These are phyloP conservation scores for Artibeus lituratus DNA, from an alignment of 2,797 vertebrate genomes.

Conservation along the genomic window DNA sequence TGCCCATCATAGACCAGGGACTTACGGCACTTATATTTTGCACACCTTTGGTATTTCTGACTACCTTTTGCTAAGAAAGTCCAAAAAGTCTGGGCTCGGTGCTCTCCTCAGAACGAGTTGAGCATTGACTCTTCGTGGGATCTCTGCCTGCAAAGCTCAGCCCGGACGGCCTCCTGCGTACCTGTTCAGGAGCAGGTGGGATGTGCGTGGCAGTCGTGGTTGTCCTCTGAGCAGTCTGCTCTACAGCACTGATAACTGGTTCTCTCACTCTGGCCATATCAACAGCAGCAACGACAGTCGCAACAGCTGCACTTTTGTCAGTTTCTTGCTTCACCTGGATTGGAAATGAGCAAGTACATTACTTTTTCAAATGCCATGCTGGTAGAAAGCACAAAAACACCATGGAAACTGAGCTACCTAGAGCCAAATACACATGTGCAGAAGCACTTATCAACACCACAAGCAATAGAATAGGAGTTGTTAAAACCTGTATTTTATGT, in stretches of 20 bases:
- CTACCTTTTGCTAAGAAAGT: not conserved
- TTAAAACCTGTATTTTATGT: not conserved
- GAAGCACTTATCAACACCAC: not conserved
- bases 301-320: constrained; percentile 86
- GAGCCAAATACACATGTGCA: not conserved
- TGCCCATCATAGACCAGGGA: not conserved
- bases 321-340: constrained; percentile 83
- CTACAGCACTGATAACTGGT: constrained; percentile 82
- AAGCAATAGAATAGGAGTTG: not conserved
- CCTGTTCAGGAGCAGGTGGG: constrained; percentile 86
- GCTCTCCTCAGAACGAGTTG: not conserved
- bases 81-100: not conserved
- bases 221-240: constrained; percentile 85
- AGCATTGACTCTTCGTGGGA: accelerated
- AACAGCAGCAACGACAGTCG: constrained; percentile 87
- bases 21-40: not conserved
- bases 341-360: constrained; percentile 63
- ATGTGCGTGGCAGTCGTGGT: constrained; percentile 81
- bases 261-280: constrained; percentile 88
- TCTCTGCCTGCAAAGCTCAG: accelerated
- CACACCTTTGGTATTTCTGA: not conserved
- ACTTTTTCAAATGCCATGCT: not conserved
- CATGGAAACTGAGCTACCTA: not conserved
- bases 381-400: not conserved
- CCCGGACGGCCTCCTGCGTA: constrained; percentile 15